These are phyloP conservation scores for Chaetogeoica ovagalla DNA, from an alignment of 2,888 invertebrate genomes.

Conservation along the genomic window DNA sequence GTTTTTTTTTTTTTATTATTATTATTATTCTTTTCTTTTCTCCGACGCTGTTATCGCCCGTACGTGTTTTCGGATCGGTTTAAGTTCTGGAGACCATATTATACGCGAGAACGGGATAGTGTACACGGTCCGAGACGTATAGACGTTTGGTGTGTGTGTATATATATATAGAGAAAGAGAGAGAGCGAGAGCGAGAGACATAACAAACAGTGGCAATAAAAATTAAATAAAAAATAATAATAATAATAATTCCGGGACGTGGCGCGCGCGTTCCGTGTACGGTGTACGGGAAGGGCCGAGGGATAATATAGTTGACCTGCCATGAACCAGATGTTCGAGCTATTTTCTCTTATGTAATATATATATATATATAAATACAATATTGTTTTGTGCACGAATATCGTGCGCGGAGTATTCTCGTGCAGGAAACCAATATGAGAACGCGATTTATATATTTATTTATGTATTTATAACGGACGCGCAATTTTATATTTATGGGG, in stretches of 20 bases:
- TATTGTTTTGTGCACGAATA: too few relatives aligned
- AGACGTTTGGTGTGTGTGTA: conserved; percentile 25
- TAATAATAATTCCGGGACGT: background rate
- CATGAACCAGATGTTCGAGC: conserved; percentile 45
- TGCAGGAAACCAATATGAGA: too few relatives aligned
- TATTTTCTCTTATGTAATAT: conserved; percentile 18
- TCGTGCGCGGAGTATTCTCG: too few relatives aligned
- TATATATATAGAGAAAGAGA: too few relatives aligned
- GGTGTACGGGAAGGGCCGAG: background rate
- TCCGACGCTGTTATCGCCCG: conserved; percentile 48
- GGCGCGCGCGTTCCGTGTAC: conserved; percentile 2
- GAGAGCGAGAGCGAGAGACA: conserved; percentile 36
- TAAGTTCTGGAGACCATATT: conserved; percentile 10
- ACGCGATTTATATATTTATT: too few relatives aligned
- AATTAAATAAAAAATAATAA: conserved; percentile 22
- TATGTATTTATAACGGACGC: too few relatives aligned
- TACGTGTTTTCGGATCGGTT: conserved; percentile 50
- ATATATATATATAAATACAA: too few relatives aligned
- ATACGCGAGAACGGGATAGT: conserved; percentile 47
- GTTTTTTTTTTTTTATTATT: conserved; percentile 3
- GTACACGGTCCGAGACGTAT: background rate
- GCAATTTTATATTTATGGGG: too few relatives aligned
- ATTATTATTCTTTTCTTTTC: background rate
- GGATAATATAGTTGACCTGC: conserved; percentile 22
- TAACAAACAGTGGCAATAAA: conserved; percentile 53